These are phyloP conservation scores for Chionis minor DNA, from an alignment of 2,113 vertebrate species.

Conservation along the genomic window DNA sequence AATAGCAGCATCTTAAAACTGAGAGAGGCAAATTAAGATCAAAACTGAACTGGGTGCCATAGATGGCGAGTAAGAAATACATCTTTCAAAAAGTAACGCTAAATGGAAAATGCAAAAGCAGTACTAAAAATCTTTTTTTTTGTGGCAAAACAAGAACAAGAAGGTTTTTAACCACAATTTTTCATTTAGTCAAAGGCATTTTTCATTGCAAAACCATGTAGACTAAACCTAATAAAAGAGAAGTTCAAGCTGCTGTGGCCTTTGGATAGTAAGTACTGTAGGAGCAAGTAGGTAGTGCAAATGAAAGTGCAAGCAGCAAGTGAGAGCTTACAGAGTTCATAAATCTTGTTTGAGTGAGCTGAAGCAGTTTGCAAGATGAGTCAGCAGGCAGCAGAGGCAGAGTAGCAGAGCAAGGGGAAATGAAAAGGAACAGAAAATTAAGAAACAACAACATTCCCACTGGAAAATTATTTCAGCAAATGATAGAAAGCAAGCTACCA, in stretches of 20 bases:
- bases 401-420: neutral
- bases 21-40: neutral
- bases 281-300: neutral
- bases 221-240: neutral
- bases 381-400: neutral
- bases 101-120: neutral
- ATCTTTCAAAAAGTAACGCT: neutral
- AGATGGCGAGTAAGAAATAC: rapidly evolving
- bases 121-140: neutral
- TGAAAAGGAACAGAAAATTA: neutral
- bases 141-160: neutral
- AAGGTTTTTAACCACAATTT: neutral
- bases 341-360: neutral
- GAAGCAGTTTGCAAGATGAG: neutral
- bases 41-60: neutral
- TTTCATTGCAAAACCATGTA: neutral
- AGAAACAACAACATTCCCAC: neutral
- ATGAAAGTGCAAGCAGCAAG: neutral
- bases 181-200: neutral
- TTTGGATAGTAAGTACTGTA: neutral
- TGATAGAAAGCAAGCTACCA: neutral
- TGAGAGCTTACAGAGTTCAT: neutral
- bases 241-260: neutral
- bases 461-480: neutral
- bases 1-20: neutral